Conservation (phyloP, 2,113 vertebrate genomes). For the Hemibagrus wyckioides region DNA sequence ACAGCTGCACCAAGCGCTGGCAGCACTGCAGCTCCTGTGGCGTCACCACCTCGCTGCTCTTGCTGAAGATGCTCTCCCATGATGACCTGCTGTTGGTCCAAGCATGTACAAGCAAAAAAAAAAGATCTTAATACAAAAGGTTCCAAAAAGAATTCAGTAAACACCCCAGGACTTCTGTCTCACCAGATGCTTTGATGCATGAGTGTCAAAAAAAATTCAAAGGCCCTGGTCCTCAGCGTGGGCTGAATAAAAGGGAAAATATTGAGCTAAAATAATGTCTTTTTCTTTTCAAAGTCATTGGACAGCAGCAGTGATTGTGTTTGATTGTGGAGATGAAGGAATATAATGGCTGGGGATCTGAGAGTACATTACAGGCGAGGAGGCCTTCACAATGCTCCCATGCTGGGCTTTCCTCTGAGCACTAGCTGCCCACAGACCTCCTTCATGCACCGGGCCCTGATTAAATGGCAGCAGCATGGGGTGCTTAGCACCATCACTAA, state of each 20-base stretch:
- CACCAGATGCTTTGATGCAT: slow-evolving; percentile 11
- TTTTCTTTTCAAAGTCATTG: slow-evolving; percentile 41
- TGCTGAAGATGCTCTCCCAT: slow-evolving; percentile 92
- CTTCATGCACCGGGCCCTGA: slow-evolving; percentile 63
- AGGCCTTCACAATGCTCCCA: slow-evolving; percentile 59
- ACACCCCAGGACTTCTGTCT: slow-evolving; percentile 25
- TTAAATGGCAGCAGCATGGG: slow-evolving; percentile 69
- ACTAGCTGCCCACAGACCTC: slow-evolving; percentile 58
- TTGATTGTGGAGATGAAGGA: slow-evolving; percentile 51
- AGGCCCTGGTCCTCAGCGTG: slow-evolving; percentile 13
- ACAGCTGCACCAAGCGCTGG: slow-evolving; percentile 91
- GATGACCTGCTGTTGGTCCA: slow-evolving; percentile 76
- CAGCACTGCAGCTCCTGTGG: slow-evolving; percentile 90
- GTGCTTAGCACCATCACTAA: slow-evolving; percentile 52
- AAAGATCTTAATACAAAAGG: neutral
- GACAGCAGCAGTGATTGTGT: slow-evolving; percentile 42
- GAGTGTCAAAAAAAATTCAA: slow-evolving; percentile 14
- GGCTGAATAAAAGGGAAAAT: slow-evolving; percentile 30
- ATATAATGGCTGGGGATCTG: slow-evolving; percentile 49
- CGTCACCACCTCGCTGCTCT: slow-evolving; percentile 85
- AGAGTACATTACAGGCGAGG: slow-evolving; percentile 47
- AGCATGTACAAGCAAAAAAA: slow-evolving; percentile 1
- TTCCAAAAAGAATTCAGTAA: slow-evolving; percentile 11
- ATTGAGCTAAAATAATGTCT: slow-evolving; percentile 35
- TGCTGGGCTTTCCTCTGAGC: slow-evolving; percentile 60